Percentiles rank a stretch among this genome's conserved stretches.
phyloP scores from a whole-genome alignment of 2,113 vertebrate species.

The Heterochromis multidens region DNA sequence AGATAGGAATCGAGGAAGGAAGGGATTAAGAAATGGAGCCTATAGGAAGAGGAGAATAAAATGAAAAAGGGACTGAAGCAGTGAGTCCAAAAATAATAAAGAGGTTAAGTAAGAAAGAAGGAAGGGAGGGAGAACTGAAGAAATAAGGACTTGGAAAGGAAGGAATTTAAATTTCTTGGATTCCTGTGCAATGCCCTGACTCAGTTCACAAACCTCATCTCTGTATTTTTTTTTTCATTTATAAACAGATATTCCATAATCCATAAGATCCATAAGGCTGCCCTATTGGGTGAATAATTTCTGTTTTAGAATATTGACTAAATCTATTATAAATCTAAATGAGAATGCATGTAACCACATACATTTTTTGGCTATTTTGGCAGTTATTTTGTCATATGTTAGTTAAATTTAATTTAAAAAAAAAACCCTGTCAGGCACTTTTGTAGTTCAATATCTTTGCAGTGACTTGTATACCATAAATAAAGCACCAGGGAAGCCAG shows the following conservation, averaged over 20 bases:
- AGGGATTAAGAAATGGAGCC: neutral
- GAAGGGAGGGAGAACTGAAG: neutral
- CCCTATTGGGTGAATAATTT: neutral
- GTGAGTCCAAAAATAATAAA: neutral
- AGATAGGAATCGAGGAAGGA: neutral
- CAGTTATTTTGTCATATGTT: neutral
- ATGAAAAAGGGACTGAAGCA: neutral
- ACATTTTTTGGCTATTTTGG: neutral
- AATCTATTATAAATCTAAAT: neutral
- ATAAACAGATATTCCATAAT: neutral
- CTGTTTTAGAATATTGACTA: neutral
- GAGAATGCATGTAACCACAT: neutral
- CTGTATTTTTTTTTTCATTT: neutral
- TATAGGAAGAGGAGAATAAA: neutral
- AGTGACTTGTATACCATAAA: neutral
- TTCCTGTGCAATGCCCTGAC: neutral
- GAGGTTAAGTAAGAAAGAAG: neutral
- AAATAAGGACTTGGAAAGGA: neutral
- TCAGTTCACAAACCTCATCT: neutral
- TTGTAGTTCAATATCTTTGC: neutral
- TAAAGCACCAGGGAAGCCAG: slow-evolving; percentile 2
- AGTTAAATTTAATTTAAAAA: slow-evolving; percentile 11
- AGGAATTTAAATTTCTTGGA: neutral
- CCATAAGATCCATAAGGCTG: neutral
- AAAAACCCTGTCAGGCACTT: slow-evolving; percentile 1